Evolutionary conservation across 2,888 invertebrate species (phyloP).

Genomic region (Amblyteles armatorius): DNA sequence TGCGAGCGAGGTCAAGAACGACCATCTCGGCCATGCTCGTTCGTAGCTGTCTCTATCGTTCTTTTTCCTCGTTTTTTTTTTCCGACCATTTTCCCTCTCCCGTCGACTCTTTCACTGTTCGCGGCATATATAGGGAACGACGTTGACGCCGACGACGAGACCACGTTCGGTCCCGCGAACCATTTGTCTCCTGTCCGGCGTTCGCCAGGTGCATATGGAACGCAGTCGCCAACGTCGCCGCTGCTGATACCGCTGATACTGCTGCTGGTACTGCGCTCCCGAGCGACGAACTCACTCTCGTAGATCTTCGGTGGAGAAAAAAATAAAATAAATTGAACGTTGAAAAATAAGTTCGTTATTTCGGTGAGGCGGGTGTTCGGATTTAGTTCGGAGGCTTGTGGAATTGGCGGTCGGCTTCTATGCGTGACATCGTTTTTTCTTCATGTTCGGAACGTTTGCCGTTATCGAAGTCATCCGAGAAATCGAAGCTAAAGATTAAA

Average conservation of each 20-base stretch:
- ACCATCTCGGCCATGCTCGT: conserved; percentile 49
- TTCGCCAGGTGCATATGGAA: conserved; percentile 61
- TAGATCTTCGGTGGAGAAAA: conserved; percentile 13
- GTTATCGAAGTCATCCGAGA: too few relatives aligned
- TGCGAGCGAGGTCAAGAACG: conserved; percentile 62
- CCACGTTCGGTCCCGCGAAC: conserved; percentile 48
- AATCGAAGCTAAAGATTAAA: too few relatives aligned
- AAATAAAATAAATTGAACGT: conserved; percentile 26
- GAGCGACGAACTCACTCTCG: conserved; percentile 3
- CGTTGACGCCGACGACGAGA: conserved; percentile 29
- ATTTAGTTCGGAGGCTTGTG: conserved; percentile 19
- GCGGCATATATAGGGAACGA: conserved; percentile 33
- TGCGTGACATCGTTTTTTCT: not conserved
- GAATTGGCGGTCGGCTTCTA: not conserved
- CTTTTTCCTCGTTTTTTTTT: conserved; percentile 16
- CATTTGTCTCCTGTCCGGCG: conserved; percentile 55
- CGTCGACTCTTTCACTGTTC: conserved; percentile 10
- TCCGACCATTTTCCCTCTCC: not conserved
- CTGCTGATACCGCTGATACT: not conserved
- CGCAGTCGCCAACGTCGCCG: conserved; percentile 25
- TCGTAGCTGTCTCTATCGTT: conserved; percentile 26
- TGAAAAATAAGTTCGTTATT: conserved; percentile 54
- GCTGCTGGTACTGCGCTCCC: conserved; percentile 10
- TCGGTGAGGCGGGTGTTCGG: conserved; percentile 24
- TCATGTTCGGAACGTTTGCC: not conserved